Base-by-base conservation (phyloP, 53 echinoderm and acorn worm species). In the Crossaster papposus region DNA sequence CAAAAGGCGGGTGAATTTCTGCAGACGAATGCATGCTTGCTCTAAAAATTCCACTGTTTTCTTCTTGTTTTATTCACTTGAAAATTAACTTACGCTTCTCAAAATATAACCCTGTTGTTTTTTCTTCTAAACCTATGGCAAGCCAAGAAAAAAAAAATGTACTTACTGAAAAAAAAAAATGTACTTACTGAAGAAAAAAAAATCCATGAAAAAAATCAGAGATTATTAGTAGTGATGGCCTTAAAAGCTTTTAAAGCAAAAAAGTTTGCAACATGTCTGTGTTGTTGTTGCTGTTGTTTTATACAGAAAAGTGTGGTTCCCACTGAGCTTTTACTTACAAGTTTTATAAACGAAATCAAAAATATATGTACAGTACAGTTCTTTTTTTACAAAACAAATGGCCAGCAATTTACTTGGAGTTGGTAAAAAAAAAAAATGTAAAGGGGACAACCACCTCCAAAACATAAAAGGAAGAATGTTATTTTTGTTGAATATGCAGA, bases 311-410 rank as follows among this genome's bases (percentile, higher is more conserved):
- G 28, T 68, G 62, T 30, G 5, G 29, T 79, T 51, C 53, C 12
- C 35, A 30, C 32, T 33, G 22, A 55, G 33, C 30, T 33, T 80
- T 80, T 80, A 32, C 34, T 37, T 68, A 68, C 50, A 65, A 64
- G 68, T 36, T 28, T 82, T 82, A 82, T 37, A 36, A 64, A 81
- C 81, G n/a, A 81, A 68, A 82, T 64, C 38, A 24, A 82, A 82
- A 64, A 9, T 15, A 68, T 82, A 82, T 82, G 36, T 82, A 82
- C 82, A 82, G 64, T 82, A 35, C 3, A 20, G 24, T 14, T 68
- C 4, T 68, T 28, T 28, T 79, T 28, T 79, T 51, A 44, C 53
- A 79, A 51, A 79, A 28, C 18, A 79, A 36, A 32, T 81, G 33
- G 29, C 51, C 35, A 62, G 81, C 30, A 62, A 81, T 20, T 58